These are phyloP conservation scores for Cettia cetti DNA, from an alignment of 2,113 vertebrate genomes.

Conservation along the genomic window DNA sequence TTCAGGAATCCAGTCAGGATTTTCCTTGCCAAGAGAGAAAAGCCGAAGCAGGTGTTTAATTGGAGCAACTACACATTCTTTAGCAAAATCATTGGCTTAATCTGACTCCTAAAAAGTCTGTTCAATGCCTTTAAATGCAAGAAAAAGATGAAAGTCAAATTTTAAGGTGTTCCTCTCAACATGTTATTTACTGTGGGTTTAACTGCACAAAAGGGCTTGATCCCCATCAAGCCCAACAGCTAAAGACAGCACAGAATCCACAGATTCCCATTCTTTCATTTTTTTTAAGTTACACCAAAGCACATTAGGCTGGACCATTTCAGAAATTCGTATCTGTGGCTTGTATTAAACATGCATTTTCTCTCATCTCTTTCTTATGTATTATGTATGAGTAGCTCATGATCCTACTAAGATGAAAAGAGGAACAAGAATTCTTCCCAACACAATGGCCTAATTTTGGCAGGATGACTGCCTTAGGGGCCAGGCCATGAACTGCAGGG, in stretches of 20 bases:
- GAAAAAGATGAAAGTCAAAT: not conserved
- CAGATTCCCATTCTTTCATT: not conserved
- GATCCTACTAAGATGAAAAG: not conserved
- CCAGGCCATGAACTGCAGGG: not conserved
- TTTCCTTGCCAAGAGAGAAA: not conserved
- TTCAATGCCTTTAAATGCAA: not conserved
- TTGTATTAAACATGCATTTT: not conserved
- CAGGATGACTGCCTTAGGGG: not conserved
- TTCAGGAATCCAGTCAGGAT: not conserved
- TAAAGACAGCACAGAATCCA: not conserved
- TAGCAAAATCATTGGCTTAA: slow-evolving; percentile 25
- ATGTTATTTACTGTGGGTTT: not conserved
- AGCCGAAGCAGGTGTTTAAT: slow-evolving; percentile 46
- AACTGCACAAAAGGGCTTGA: not conserved
- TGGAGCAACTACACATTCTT: slow-evolving; percentile 2
- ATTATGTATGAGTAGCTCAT: not conserved
- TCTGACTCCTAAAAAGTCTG: slow-evolving; percentile 6
- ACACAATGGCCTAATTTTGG: not conserved
- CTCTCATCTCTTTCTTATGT: not conserved
- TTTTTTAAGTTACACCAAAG: not conserved
- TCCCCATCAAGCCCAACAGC: not conserved
- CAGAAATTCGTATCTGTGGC: not conserved
- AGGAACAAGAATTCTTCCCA: not conserved
- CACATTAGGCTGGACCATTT: not conserved
- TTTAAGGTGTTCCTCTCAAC: not conserved